phyloP scores from a whole-genome alignment of 1,140 invertebrate genomes.

The Drosophila melanica region DNA sequence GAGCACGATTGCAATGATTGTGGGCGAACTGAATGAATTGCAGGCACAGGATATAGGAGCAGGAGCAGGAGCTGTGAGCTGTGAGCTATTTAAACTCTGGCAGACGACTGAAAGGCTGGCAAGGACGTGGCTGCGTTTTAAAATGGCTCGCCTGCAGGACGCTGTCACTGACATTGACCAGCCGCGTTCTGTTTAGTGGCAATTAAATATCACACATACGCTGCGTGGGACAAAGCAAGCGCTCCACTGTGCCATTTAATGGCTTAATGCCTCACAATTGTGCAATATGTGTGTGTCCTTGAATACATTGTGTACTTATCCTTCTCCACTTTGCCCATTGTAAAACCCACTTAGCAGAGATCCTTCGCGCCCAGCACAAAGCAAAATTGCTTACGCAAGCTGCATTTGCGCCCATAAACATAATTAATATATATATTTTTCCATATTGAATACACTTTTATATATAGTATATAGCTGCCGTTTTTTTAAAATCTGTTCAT shows the following conservation, averaged over 20 bases:
- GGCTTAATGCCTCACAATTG: constrained; percentile 48
- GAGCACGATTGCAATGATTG: constrained; percentile 1
- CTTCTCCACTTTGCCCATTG: too few relatives aligned
- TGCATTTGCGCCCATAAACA: not conserved
- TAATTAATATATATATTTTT: constrained; percentile 5
- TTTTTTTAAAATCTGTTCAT: constrained; percentile 2
- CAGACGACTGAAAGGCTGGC: constrained; percentile 35
- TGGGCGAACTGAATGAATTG: constrained; percentile 32
- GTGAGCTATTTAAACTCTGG: constrained; percentile 30
- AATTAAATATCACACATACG: constrained; percentile 65
- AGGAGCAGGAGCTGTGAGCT: not conserved
- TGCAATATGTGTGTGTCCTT: constrained; percentile 56
- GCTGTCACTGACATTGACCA: constrained; percentile 9
- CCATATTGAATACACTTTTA: not conserved
- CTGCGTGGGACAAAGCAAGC: not conserved
- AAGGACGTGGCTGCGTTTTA: constrained; percentile 58
- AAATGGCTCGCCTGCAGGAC: not conserved
- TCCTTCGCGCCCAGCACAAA: not conserved
- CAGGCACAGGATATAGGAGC: too few relatives aligned
- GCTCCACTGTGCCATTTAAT: constrained; percentile 41
- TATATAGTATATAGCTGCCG: constrained; percentile 3
- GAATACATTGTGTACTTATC: constrained; percentile 36
- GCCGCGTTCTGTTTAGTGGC: constrained; percentile 1
- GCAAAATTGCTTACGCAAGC: constrained; percentile 7
- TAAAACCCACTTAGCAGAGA: not conserved